Conservation (phyloP, 2,113 vertebrate genomes). For the Atractosteus spatula region DNA sequence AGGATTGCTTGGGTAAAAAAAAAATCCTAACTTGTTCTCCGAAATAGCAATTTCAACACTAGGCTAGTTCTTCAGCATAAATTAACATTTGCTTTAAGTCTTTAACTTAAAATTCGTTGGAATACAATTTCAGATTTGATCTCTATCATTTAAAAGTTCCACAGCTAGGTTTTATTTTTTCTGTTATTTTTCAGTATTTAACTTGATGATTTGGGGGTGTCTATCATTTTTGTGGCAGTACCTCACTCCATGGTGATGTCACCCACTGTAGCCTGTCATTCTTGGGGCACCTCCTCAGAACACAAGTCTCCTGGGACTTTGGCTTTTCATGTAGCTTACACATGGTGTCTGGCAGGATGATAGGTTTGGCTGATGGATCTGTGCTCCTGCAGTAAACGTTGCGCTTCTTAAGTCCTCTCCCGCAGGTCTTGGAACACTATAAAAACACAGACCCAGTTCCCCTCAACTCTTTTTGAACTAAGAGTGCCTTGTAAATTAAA, state of each 20-base stretch:
- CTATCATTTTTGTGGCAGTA: slow-evolving; percentile 39
- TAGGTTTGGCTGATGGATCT: slow-evolving; percentile 49
- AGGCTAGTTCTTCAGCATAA: too few relatives aligned
- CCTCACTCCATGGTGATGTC: slow-evolving; percentile 85
- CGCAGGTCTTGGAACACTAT: slow-evolving; percentile 94
- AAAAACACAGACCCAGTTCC: slow-evolving; percentile 7
- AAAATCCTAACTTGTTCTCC: too few relatives aligned
- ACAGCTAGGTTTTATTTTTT: too few relatives aligned
- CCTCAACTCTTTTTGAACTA: not conserved
- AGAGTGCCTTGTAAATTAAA: not conserved
- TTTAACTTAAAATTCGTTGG: too few relatives aligned
- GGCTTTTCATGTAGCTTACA: slow-evolving; percentile 72
- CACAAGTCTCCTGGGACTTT: slow-evolving; percentile 81
- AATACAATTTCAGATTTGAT: too few relatives aligned
- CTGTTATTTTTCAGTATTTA: too few relatives aligned
- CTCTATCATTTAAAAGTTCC: too few relatives aligned
- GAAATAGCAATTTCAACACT: too few relatives aligned
- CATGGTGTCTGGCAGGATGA: slow-evolving; percentile 72
- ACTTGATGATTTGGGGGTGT: not conserved
- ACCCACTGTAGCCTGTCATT: slow-evolving; percentile 88
- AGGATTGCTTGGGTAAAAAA: too few relatives aligned
- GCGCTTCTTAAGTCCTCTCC: slow-evolving; percentile 82
- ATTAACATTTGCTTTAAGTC: too few relatives aligned
- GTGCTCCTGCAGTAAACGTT: slow-evolving; percentile 77
- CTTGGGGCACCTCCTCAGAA: slow-evolving; percentile 85